Base-by-base conservation (phyloP, 2,888 invertebrate species). In the Idaea aversata region DNA sequence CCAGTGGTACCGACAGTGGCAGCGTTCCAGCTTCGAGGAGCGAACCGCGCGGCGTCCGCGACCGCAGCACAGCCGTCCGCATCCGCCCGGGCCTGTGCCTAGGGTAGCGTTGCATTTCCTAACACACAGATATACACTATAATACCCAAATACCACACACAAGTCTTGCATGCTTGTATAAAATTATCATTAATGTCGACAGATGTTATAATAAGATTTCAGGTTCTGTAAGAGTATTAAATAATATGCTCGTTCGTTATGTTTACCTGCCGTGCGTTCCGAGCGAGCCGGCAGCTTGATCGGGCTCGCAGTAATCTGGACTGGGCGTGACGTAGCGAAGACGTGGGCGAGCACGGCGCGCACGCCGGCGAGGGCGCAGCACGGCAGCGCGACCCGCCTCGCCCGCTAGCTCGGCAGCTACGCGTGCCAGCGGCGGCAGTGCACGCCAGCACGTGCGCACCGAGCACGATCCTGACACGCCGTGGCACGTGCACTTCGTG, bases 1-100 rank as follows among this genome's bases (percentile, higher is more conserved):
- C 94, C 96, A 97, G 89, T 96, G 95, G 91, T 97, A 97, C 86
- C 96, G 96, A 93, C 97, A 97, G 81, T 95, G 95, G 88, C 97
- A 97, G 81, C 95, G 93, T 87, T 97, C 96, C 63, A 95, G 94
- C 65, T 95, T 94, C 78, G 94, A 94, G 73, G 95, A 94, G 69
- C 95, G 95, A 74, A 95, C 93, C 10, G 95, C 96, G 72, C 94
- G 92, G 81, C 96, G 95, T 35, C 97, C 97, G 74, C 97, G 95
- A 15, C 97, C 97, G 86, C 97, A 97, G 88, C 97, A 97, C 87
- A 97, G 95, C 69, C 95, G 95, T 74, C 95, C 95, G 90, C 97
- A 97, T 66, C 96, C 95, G 72, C 96, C 96, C 75, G 95, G 94
- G 0, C 94, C 95, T 16, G 88, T 79, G 69, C 93, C 93, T 67